A percentile compares a stretch with the other conserved stretches of the same genome.
Conservation (phyloP, 2,113 vertebrate species). For the Brachypodius melanocephalos region DNA sequence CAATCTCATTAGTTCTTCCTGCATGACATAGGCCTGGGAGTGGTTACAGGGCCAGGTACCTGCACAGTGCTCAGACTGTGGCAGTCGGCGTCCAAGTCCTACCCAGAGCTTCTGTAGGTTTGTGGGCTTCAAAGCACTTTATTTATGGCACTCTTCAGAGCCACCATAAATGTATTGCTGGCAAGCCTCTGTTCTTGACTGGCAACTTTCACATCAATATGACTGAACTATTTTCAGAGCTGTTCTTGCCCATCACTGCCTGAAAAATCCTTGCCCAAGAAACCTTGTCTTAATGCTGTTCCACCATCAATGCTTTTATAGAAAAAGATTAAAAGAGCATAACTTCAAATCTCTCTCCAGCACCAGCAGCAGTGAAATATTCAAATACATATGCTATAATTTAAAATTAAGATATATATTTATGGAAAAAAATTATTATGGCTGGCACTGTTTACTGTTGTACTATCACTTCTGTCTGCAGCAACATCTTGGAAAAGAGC, state of each 20-base stretch:
- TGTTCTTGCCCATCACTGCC: neutral
- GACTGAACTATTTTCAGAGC: neutral
- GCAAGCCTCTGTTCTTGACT: neutral
- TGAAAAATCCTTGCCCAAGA: neutral
- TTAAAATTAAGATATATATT: neutral
- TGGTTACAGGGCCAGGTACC: accelerated
- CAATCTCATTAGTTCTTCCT: neutral
- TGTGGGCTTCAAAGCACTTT: neutral
- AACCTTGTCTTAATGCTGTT: neutral
- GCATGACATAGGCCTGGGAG: neutral
- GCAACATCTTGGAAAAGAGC: neutral
- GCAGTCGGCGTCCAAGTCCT: neutral
- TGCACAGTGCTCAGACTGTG: neutral
- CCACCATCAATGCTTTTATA: neutral
- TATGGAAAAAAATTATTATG: neutral
- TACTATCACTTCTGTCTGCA: neutral
- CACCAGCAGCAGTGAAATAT: neutral
- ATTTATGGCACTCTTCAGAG: neutral
- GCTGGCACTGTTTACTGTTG: neutral
- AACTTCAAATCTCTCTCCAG: neutral
- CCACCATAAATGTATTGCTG: neutral
- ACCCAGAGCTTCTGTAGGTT: neutral
- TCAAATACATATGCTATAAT: neutral
- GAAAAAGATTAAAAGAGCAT: neutral
- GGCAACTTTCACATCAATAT: neutral